Percentiles rank a stretch among this genome's conserved stretches.
Conservation (phyloP, 2,888 invertebrate species). For the Ochlodes sylvanus region DNA sequence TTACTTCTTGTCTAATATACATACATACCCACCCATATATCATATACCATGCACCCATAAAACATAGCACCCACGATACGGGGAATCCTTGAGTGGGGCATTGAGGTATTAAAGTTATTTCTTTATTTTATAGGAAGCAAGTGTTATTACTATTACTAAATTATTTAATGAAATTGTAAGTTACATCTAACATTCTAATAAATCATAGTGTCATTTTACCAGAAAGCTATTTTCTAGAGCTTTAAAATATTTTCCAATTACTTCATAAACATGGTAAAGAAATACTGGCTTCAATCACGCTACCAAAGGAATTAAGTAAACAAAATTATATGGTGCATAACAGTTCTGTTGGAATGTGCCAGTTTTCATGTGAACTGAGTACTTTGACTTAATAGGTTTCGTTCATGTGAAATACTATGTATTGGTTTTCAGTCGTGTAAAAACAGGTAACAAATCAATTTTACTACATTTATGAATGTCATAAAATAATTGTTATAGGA, state of each 20-base stretch:
- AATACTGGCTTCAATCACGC: conserved; percentile 24
- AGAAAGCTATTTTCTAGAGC: background rate
- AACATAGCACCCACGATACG: too few species aligned
- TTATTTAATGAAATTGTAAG: too few species aligned
- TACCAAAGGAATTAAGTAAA: conserved; percentile 19
- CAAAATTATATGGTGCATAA: conserved; percentile 24
- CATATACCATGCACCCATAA: too few species aligned
- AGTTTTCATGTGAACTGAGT: conserved; percentile 5
- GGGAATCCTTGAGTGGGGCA: too few species aligned
- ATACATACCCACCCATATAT: too few species aligned
- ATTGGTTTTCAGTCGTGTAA: background rate
- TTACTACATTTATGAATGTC: too few species aligned
- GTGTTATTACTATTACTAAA: too few species aligned
- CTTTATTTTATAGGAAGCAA: too few species aligned
- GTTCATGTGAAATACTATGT: background rate
- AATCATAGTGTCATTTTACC: conserved; percentile 6
- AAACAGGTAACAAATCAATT: too few species aligned
- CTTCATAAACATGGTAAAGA: conserved; percentile 13
- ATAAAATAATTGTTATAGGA: too few species aligned
- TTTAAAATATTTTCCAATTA: conserved; percentile 21
- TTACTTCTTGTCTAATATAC: too few species aligned
- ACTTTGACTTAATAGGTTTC: conserved; percentile 8
- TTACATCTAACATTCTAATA: background rate
- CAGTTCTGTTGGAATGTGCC: conserved; percentile 19
- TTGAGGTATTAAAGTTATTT: too few species aligned